phyloP scores from a whole-genome alignment of 2,113 vertebrate species.

The Petroica traversi region DNA sequence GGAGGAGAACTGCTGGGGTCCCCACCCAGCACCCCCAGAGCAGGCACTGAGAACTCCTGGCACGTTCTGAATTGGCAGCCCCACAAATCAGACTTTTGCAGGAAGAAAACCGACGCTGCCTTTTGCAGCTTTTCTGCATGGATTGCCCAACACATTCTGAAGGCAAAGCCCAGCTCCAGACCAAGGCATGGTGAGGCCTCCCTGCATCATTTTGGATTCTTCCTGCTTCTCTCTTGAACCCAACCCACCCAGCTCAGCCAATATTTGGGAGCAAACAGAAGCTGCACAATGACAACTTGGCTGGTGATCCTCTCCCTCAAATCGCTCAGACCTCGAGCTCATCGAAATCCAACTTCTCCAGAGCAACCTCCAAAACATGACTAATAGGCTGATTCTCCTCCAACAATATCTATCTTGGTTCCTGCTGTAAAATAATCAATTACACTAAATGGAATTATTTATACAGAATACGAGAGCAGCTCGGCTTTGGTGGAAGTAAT shows the following conservation, averaged over 20 bases:
- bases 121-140: not conserved
- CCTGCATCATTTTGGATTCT: not conserved
- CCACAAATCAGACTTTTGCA: not conserved
- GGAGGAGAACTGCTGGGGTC: not conserved
- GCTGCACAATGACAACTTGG: not conserved
- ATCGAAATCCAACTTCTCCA: not conserved
- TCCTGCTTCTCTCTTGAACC: not conserved
- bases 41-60: not conserved
- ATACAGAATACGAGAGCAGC: not conserved
- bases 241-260: not conserved
- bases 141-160: not conserved
- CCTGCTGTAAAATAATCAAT: conserved; percentile 53
- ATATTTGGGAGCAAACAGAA: not conserved
- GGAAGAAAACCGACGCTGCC: not conserved
- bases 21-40: not conserved
- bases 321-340: not conserved
- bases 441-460: conserved; percentile 51
- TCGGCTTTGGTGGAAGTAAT: conserved; percentile 37
- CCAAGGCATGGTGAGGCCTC: not conserved
- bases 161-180: not conserved
- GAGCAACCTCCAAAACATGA: conserved; percentile 9
- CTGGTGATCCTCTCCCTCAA: not conserved
- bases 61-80: not conserved
- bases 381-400: conserved; percentile 29
- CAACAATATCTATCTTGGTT: conserved; percentile 19